Percentiles rank a stretch among this genome's conserved stretches.
Conservation (phyloP, 2,113 vertebrate species). For the Tachysurus vachellii region DNA sequence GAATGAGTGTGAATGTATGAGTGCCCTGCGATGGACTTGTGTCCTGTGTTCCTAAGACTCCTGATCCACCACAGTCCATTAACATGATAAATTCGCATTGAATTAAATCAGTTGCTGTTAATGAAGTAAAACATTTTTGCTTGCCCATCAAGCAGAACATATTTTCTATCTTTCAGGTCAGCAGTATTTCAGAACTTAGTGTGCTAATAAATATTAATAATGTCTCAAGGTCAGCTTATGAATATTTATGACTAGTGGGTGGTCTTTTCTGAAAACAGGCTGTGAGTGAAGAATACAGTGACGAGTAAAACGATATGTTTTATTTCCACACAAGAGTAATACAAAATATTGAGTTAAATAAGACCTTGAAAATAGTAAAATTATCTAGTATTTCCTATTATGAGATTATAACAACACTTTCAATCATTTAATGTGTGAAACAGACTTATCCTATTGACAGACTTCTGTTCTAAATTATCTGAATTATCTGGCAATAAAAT, state of each 20-base stretch:
- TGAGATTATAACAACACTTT: not conserved
- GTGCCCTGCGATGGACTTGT: not conserved
- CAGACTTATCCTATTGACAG: too few species aligned
- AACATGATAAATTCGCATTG: not conserved
- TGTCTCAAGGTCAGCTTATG: not conserved
- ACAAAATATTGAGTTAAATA: not conserved
- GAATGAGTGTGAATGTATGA: not conserved
- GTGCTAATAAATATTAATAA: not conserved
- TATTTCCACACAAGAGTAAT: not conserved
- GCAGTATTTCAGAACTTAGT: not conserved
- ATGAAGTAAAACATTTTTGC: not conserved
- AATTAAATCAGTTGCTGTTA: not conserved
- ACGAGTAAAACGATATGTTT: not conserved
- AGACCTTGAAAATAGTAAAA: not conserved
- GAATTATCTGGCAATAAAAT: not conserved
- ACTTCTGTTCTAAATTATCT: not conserved
- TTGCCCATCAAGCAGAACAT: not conserved
- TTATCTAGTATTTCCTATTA: not conserved
- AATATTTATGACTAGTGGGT: not conserved
- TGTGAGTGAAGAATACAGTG: not conserved
- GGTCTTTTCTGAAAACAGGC: not conserved
- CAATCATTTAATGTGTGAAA: not conserved
- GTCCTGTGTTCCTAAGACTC: not conserved
- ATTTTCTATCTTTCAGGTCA: not conserved
- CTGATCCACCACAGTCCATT: not conserved